Evolutionary conservation across 2,888 invertebrate genomes (phyloP), one percentile per base, ranked within the genome.

Genomic region (Tholera decimalis): DNA sequence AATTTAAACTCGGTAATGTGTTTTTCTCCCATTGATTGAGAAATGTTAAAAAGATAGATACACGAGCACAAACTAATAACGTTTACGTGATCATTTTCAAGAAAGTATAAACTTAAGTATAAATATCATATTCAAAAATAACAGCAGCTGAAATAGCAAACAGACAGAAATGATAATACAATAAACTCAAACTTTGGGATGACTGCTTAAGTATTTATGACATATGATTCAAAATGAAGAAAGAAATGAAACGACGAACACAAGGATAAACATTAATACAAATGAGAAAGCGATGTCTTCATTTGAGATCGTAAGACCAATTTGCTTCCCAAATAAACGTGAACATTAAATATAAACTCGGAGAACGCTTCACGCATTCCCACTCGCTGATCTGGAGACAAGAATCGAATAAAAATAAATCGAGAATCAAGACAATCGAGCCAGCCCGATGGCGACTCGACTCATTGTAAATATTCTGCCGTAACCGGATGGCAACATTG

Each of bases 341-440:
- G 63, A 60, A 65, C 77, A 80, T 77, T 83, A 83, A 82, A 83
- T 76, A 78, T 80, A 75, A 83, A 82, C 80, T 74, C 63, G 63
- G 77, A 79, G 77, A 82, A 83, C 86, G 83, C 79, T 86, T 85
- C 86, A 86, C 82, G 85, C 85, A 85, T 82, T 82, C 81, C 72
- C 78, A 53, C 55, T 80, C 78, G 78, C 75, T 82, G 82, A 83
- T 85, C 84, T 73, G 77, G 82, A 84, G 84, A 85, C 84, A 85
- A 83, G 85, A 83, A 91, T 90, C 90, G 88, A 89, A 88, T 88
- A 80, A 85, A 83, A 84, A 84, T 85, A 86, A 89, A 91, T 89
- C 86, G 88, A 88, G 88, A 88, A 89, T 89, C 87, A 85, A 88
- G 89, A 91, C 90, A 88, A 88, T 88, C 88, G 90, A 83, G 82